Evolutionary conservation across 2,888 invertebrate species (phyloP), one percentile per base, ranked within the genome.

Genomic region (Branchellion lobata): DNA sequence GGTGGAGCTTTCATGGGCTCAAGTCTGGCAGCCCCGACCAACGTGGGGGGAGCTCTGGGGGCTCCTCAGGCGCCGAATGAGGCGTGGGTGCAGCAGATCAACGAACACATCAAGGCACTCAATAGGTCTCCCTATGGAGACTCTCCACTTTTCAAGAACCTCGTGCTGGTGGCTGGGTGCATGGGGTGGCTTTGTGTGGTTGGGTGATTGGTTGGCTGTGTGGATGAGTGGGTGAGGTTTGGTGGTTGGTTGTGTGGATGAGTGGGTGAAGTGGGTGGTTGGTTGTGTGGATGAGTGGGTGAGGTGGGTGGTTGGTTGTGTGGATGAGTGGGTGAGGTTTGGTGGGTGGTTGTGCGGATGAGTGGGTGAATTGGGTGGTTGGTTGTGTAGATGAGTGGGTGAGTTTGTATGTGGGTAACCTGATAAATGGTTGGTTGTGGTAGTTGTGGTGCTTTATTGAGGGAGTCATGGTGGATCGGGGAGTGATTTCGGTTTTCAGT

Each of bases 81-180:
- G 33, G 57, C 53, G n/a, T 53, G 40, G 51, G 34, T 36, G 71
- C 80, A 80, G 29, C 81, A 81, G 78, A 51, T 82, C 53, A 87
- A 89, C 81, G 87, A 88, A 74, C 87, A 87, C 79, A 81, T 88
- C 31, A 76, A 85, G 65, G 84, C 85, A 21, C 88, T 94, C 61
- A 92, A 93, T 0, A 91, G 92, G 0, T 90, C 93, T 0, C 95
- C 95, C 0, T 96, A 94, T 85, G 95, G 95, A 0, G 94, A 95
- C 86, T 92, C 92, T 51, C 92, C 94, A 0, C 90, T 96, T 0
- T 92, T 94, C 86, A 92, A 92, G 84, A 93, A 93, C 85, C 81
- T 83, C n/a, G 78, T 79, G 29, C 81, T 57, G 61, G 61, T 57
- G 8, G 21, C 11, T 57, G 61, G 61, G 61, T 5, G 61, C 5